Evolutionary conservation across 2,113 vertebrate species (phyloP).

Genomic region (Dascyllus trimaculatus): DNA sequence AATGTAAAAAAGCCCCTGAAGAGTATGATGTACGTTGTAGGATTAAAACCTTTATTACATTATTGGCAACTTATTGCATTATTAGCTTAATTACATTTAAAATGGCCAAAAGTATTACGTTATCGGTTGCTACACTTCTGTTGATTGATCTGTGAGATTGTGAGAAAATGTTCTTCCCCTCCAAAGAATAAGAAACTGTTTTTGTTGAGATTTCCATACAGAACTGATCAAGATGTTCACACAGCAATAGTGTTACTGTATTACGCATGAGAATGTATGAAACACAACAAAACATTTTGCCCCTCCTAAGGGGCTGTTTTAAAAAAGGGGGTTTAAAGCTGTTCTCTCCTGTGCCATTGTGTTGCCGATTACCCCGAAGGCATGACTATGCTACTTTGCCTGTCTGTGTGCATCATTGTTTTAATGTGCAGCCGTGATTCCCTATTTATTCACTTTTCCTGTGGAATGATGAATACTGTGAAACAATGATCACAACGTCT

Average conservation of each 20-base stretch:
- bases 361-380: constrained; percentile 36
- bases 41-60: too few species aligned
- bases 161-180: background rate
- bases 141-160: background rate
- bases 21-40: too few species aligned
- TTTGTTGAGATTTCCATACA: too few species aligned
- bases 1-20: too few species aligned
- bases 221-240: constrained; percentile 7
- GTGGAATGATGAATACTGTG: constrained; percentile 38
- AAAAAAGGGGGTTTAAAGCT: constrained; percentile 22
- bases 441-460: background rate
- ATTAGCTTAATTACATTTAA: too few species aligned
- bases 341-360: constrained; percentile 25
- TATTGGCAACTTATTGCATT: too few species aligned
- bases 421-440: constrained; percentile 38
- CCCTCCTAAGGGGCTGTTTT: constrained; percentile 34
- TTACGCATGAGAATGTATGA: constrained; percentile 6
- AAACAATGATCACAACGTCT: constrained; percentile 19
- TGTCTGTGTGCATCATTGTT: constrained; percentile 41
- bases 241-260: background rate
- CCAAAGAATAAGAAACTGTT: background rate
- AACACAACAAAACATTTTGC: constrained; percentile 30
- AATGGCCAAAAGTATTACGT: too few species aligned
- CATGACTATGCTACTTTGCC: constrained; percentile 11
- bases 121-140: too few species aligned